phyloP scores from a whole-genome alignment of 1,140 invertebrate genomes.

The Drusus annulatus region DNA sequence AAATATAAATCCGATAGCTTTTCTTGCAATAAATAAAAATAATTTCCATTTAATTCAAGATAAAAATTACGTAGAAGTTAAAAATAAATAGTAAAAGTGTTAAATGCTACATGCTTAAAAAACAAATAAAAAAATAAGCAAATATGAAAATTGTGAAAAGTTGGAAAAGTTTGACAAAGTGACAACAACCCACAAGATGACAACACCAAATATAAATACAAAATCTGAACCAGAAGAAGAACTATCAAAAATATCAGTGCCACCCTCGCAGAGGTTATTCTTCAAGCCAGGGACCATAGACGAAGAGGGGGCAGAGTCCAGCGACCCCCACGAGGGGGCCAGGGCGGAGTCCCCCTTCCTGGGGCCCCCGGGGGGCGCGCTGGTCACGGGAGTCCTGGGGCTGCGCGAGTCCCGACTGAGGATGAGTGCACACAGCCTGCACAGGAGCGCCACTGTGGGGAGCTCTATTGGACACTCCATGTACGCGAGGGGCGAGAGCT shows the following conservation, averaged over 20 bases:
- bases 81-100: too few species aligned
- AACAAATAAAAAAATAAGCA: too few species aligned
- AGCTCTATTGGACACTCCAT: constrained; percentile 69
- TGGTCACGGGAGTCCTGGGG: constrained; percentile 52
- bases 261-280: constrained; percentile 60
- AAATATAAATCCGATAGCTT: too few species aligned
- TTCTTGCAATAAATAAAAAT: too few species aligned
- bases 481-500: constrained; percentile 66
- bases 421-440: constrained; percentile 66
- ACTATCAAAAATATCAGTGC: constrained; percentile 6
- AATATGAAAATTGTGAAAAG: neutral
- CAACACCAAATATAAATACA: constrained; percentile 23
- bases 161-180: too few species aligned
- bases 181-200: neutral
- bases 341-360: constrained; percentile 67
- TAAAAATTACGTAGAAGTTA: too few species aligned
- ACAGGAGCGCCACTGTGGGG: constrained; percentile 68
- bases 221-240: constrained; percentile 47
- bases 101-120: too few species aligned
- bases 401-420: constrained; percentile 63
- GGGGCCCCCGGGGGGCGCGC: constrained; percentile 44
- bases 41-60: too few species aligned
- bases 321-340: constrained; percentile 66
- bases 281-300: constrained; percentile 69
- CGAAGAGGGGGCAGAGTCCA: constrained; percentile 62